Base-by-base conservation (phyloP, 2,113 vertebrate species). In the Rostratula benghalensis region DNA sequence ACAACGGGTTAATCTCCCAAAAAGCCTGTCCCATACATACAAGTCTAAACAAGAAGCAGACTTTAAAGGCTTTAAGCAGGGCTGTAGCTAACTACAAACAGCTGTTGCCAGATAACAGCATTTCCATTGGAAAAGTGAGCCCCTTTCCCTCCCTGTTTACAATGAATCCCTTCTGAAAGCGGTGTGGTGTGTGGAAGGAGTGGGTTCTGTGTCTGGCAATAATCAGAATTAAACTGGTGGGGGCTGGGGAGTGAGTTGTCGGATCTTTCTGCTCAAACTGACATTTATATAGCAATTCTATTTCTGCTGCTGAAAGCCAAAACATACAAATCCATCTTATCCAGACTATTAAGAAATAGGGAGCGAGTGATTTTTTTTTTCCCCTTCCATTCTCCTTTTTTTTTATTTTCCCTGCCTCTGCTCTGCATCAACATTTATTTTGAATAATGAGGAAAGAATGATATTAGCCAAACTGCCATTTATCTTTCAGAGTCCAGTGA, bases 71-170 rank as follows among this genome's bases (percentile, higher is more conserved):
- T 97, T 93, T 97, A 93, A 97, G 95, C 95, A 95, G 93, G 98
- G 92, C 97, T 97, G 95, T 76, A 97, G 96, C 97, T 98, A 98
- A 98, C 97, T 96, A 97, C 94, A 97, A 98, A 97, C 98, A 98
- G 98, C 98, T 98, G 98, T 90, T 97, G 97, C 82, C 95, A 97
- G 98, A 98, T 98, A 98, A 98, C 93, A 95, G 95, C 91, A 53
- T 97, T 97, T 96, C 95, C 91, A 88, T 84, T 96, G 97, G 95
- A 95, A 88, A 95, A 97, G 93, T 67, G 95, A 97, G 95, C 89
- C 95, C 91, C 88, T 90, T 69, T 91, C n/a, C 67, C 69, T n/a
- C 39, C 57, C n/a, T 35, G 8, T 83, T 84, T 68, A 95, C 97
- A 98, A 98, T 87, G 95, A 91, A 87, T 87, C 87, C 90, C 97